A percentile compares a stretch with the other conserved stretches of the same genome.
Conservation (phyloP, 2,113 vertebrate species). For the Sebastes fasciatus region DNA sequence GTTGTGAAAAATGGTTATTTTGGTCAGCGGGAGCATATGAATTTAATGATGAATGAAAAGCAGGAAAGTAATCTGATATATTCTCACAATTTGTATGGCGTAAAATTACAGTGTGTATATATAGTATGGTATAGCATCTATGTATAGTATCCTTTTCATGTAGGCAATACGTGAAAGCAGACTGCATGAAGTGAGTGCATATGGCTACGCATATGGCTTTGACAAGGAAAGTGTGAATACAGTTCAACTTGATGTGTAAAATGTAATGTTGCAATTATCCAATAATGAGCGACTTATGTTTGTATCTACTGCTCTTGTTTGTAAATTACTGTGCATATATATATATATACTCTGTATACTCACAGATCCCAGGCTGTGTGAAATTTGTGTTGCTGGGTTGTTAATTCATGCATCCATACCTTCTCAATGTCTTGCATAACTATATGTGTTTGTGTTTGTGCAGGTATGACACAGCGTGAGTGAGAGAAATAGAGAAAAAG, state of each 20-base stretch:
- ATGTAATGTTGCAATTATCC: neutral
- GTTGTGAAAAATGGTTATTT: neutral
- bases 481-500: neutral
- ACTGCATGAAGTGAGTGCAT: neutral
- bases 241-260: neutral
- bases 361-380: neutral
- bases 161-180: neutral
- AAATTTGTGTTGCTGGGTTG: slow-evolving; percentile 2
- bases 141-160: neutral
- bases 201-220: neutral
- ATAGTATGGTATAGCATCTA: neutral
- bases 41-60: neutral
- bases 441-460: slow-evolving; percentile 18
- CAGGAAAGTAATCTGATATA: neutral
- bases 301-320: neutral
- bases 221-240: slow-evolving; percentile 5
- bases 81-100: neutral
- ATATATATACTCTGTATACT: too few relatives aligned
- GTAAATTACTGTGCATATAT: neutral
- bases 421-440: neutral
- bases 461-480: slow-evolving; percentile 12
- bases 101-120: neutral
- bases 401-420: neutral
- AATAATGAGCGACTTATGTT: neutral
- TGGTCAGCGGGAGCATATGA: neutral